Evolutionary conservation across 2,888 invertebrate genomes (phyloP).

Genomic region (Stomorhina lunata): DNA sequence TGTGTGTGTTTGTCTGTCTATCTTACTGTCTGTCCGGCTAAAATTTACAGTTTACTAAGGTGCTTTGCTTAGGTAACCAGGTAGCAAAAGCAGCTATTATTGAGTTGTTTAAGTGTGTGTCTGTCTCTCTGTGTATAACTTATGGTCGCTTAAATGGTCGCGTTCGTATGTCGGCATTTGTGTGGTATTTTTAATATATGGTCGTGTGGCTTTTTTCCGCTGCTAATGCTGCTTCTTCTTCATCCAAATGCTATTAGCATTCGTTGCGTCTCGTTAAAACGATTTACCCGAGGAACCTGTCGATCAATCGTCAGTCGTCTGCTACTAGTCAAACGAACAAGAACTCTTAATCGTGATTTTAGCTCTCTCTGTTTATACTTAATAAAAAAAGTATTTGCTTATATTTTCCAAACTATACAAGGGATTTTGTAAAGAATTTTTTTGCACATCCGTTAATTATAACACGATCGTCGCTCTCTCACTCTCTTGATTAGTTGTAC

Average conservation of each 20-base stretch:
- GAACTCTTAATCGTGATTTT: constrained; percentile 63
- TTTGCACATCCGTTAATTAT: constrained; percentile 47
- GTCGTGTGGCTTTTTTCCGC: constrained; percentile 68
- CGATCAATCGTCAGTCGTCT: constrained; percentile 78
- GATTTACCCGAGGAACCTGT: constrained; percentile 77
- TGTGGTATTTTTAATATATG: constrained; percentile 63
- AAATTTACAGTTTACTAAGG: constrained; percentile 46
- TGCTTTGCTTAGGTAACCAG: constrained; percentile 58
- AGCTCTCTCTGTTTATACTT: neutral
- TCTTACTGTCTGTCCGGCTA: neutral
- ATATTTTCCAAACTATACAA: too few relatives aligned
- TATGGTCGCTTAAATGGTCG: constrained; percentile 10
- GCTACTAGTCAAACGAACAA: constrained; percentile 75
- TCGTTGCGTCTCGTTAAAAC: constrained; percentile 72
- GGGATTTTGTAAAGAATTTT: constrained; percentile 2
- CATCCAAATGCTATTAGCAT: too few relatives aligned
- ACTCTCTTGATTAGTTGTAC: neutral
- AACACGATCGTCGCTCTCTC: constrained; percentile 31
- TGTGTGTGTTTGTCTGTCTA: neutral
- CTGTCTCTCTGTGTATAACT: constrained; percentile 9
- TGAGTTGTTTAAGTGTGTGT: neutral
- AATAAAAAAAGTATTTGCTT: constrained; percentile 6
- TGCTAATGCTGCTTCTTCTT: too few relatives aligned
- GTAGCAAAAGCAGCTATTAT: constrained; percentile 40
- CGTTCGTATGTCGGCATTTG: constrained; percentile 55